phyloP scores from a whole-genome alignment of 1,140 invertebrate species.

The Pseudomyrmex pallidus region DNA sequence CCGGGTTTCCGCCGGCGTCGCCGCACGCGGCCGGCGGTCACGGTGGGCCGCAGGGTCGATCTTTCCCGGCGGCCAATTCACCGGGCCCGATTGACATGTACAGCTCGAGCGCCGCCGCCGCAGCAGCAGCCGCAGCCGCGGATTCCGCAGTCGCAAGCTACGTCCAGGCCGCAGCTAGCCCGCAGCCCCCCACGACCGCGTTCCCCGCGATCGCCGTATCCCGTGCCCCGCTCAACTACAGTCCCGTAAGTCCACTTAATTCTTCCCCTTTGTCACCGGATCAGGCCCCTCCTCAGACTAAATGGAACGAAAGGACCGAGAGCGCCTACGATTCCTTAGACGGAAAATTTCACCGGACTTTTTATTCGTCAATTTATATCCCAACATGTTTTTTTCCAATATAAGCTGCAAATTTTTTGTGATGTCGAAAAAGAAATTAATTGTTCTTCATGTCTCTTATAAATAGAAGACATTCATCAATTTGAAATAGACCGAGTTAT shows the following conservation, averaged over 20 bases:
- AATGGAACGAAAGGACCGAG: slow-evolving; percentile 33
- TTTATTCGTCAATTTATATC: not conserved
- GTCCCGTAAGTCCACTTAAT: slow-evolving; percentile 89
- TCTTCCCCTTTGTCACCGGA: slow-evolving; percentile 1
- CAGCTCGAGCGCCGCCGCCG: slow-evolving; percentile 91
- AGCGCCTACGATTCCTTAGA: not conserved
- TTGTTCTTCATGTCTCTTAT: not conserved
- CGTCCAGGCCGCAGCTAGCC: slow-evolving; percentile 94
- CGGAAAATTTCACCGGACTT: not conserved
- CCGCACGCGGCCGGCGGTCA: slow-evolving; percentile 86
- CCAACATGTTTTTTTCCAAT: no score
- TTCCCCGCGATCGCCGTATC: slow-evolving; percentile 96
- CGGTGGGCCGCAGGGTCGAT: slow-evolving; percentile 89
- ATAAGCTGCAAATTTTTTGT: not conserved
- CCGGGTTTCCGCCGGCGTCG: slow-evolving; percentile 89
- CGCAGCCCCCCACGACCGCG: slow-evolving; percentile 92
- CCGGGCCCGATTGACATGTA: slow-evolving; percentile 96
- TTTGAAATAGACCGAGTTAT: not conserved
- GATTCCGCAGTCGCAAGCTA: slow-evolving; percentile 90
- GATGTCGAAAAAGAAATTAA: not conserved
- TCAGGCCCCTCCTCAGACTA: slow-evolving; percentile 21
- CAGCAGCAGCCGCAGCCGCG: slow-evolving; percentile 86
- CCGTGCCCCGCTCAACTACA: slow-evolving; percentile 95
- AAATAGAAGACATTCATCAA: not conserved
- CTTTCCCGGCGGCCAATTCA: slow-evolving; percentile 95